A percentile compares a stretch with the other conserved stretches of the same genome.
Evolutionary conservation across 2,888 invertebrate species (phyloP).

Genomic region (Mesorhabditis spiculigera): DNA sequence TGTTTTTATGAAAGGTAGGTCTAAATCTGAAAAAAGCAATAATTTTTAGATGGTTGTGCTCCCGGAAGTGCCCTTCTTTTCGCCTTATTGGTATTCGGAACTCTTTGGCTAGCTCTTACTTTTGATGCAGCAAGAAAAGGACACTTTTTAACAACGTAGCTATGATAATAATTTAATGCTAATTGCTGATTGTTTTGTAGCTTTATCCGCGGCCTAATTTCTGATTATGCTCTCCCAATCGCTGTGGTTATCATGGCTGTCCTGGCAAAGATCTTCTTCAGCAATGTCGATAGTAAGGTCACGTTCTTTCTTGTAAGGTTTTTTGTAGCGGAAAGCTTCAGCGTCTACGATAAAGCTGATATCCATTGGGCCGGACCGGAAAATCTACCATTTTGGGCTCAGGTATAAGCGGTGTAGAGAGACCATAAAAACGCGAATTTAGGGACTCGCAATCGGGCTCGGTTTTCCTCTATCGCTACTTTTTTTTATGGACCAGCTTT

Average conservation of each 20-base stretch:
- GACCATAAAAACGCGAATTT: constrained; percentile 37
- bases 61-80: constrained; percentile 37
- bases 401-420: constrained; percentile 38
- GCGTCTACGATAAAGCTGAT: constrained; percentile 21
- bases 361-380: constrained; percentile 58
- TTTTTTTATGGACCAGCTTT: constrained; percentile 68
- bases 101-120: constrained; percentile 37
- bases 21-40: background rate
- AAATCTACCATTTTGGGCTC: constrained; percentile 60
- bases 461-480: constrained; percentile 66
- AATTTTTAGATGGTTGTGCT: constrained; percentile 16
- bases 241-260: constrained; percentile 24
- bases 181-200: constrained; percentile 9
- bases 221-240: constrained; percentile 35
- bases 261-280: constrained; percentile 25
- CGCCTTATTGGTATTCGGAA: constrained; percentile 40
- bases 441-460: constrained; percentile 61
- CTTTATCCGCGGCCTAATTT: constrained; percentile 28
- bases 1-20: background rate
- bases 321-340: constrained; percentile 41
- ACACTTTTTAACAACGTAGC: constrained; percentile 23
- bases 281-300: constrained; percentile 24
- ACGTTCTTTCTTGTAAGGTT: constrained; percentile 49
- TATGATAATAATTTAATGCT: background rate
- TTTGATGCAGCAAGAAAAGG: constrained; percentile 24